These are phyloP conservation scores for Mobula hypostoma DNA, from an alignment of 2,113 vertebrate genomes.

Conservation along the genomic window DNA sequence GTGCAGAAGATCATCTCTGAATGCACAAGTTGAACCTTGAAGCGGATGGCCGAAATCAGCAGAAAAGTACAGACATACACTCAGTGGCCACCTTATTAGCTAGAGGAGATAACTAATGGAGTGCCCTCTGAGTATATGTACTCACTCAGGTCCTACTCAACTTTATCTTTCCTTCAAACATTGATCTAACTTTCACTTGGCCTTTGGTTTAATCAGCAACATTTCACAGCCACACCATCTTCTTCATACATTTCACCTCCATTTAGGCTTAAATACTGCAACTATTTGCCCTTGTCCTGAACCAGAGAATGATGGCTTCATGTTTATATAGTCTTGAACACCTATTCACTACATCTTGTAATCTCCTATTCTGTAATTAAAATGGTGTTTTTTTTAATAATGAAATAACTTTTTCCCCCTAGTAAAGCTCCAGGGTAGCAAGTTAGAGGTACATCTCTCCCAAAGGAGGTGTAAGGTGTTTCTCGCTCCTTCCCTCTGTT, in stretches of 20 bases:
- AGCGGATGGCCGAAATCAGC: too few species aligned
- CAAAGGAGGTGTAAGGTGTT: too few species aligned
- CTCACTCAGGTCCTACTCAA: neutral
- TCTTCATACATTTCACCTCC: neutral
- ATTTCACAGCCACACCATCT: neutral
- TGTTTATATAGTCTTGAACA: neutral
- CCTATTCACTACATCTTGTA: neutral
- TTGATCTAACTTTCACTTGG: neutral
- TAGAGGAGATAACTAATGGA: too few species aligned
- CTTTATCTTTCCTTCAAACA: neutral
- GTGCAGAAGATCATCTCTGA: too few species aligned
- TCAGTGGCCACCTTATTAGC: too few species aligned
- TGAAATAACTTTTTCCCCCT: neutral
- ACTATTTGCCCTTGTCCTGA: neutral
- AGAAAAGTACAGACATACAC: too few species aligned
- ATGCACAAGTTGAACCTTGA: too few species aligned
- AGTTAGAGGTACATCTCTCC: too few species aligned
- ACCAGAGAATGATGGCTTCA: neutral
- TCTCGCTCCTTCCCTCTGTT: too few species aligned
- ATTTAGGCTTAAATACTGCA: neutral
- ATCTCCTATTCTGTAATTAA: neutral
- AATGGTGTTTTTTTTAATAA: neutral
- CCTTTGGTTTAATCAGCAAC: neutral
- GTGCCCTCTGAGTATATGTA: too few species aligned
- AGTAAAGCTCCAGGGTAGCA: too few species aligned